Percentiles rank a stretch among this genome's conserved stretches.
Evolutionary conservation across 2,797 vertebrate genomes (phyloP).

Genomic region (Agapornis canus): DNA sequence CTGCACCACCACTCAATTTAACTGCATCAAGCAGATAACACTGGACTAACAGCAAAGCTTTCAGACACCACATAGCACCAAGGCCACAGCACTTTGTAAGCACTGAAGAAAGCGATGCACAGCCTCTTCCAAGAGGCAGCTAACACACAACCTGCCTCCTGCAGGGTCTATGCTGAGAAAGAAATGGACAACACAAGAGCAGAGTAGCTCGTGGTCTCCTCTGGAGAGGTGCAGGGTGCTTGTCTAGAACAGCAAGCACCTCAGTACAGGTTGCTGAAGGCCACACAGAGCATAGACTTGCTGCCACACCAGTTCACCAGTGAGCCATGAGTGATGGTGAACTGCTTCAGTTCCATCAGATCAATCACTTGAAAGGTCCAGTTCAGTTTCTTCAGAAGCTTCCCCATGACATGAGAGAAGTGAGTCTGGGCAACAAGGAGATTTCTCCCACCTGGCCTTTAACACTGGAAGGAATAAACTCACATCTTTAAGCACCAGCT

Average conservation of each 20-base stretch:
- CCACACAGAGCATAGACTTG: background rate
- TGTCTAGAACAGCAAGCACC: background rate
- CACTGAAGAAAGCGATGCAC: background rate
- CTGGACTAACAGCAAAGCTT: background rate
- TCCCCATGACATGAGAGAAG: slow-evolving; percentile 4
- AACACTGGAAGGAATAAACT: slow-evolving; percentile 16
- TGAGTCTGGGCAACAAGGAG: background rate
- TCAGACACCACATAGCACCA: background rate
- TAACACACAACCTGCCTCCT: background rate
- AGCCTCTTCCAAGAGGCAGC: background rate
- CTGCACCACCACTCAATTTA: background rate
- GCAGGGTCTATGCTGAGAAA: background rate
- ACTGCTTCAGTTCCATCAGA: background rate
- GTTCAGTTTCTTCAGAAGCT: background rate
- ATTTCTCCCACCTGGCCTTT: slow-evolving; percentile 3
- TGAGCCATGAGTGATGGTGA: background rate
- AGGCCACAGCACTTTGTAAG: background rate
- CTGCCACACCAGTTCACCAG: background rate
- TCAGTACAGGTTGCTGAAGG: background rate
- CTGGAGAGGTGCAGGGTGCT: background rate
- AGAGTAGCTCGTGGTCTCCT: background rate
- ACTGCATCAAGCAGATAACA: background rate
- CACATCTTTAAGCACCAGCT: background rate
- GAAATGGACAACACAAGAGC: background rate
- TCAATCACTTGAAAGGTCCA: background rate